phyloP scores from a whole-genome alignment of 2,888 invertebrate genomes.

The Drosophila merina region DNA sequence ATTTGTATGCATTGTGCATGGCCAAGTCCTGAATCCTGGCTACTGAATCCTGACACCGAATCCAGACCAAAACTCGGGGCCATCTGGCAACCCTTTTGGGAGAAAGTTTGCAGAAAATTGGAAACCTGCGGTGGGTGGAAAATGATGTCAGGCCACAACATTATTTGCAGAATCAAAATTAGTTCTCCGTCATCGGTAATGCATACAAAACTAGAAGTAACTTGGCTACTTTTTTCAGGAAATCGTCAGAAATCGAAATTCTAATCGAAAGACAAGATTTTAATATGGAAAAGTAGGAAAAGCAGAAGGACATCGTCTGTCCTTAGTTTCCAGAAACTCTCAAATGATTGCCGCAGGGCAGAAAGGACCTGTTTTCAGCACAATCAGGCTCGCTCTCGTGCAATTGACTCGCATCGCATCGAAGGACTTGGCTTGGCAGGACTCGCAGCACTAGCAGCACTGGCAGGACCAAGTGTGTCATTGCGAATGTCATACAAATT shows the following conservation, averaged over 20 bases:
- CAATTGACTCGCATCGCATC: constrained; percentile 33
- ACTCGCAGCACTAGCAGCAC: neutral
- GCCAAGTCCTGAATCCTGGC: constrained; percentile 44
- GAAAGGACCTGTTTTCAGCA: constrained; percentile 9
- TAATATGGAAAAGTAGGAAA: too few relatives aligned
- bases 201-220: constrained; percentile 32
- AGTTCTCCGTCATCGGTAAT: constrained; percentile 46
- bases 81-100: constrained; percentile 45
- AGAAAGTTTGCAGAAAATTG: neutral
- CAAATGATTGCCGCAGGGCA: neutral
- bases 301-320: neutral
- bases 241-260: too few relatives aligned
- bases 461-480: constrained; percentile 24
- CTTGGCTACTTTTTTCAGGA: too few relatives aligned
- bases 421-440: constrained; percentile 7
- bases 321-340: constrained; percentile 23
- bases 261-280: too few relatives aligned
- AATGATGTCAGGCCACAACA: constrained; percentile 53
- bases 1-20: constrained; percentile 80
- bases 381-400: constrained; percentile 18
- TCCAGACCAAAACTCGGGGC: constrained; percentile 28
- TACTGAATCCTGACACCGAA: constrained; percentile 29
- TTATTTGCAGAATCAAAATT: constrained; percentile 66
- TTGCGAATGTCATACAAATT: constrained; percentile 44
- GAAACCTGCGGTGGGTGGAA: constrained; percentile 27